Percentiles rank a stretch among this genome's conserved stretches.
Evolutionary conservation across 2,888 invertebrate genomes (phyloP).

Genomic region (Coleophora deauratella): DNA sequence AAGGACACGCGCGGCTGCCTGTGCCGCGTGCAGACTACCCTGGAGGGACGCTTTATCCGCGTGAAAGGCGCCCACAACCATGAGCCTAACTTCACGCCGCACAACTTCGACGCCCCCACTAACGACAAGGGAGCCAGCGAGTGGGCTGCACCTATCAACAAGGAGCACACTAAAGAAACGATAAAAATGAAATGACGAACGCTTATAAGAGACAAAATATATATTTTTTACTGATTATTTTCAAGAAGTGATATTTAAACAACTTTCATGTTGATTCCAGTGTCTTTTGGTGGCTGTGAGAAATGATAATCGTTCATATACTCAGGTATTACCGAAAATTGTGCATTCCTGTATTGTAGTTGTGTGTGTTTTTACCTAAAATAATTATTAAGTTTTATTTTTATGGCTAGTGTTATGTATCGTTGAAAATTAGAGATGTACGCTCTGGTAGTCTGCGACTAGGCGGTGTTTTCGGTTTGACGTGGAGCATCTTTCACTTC

Average conservation of each 20-base stretch:
- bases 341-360: slow-evolving; percentile 9
- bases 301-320: slow-evolving; percentile 6
- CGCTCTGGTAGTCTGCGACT: no score
- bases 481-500: no score
- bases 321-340: slow-evolving; percentile 4
- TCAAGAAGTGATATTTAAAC: not conserved
- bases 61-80: slow-evolving; percentile 58
- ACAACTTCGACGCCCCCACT: slow-evolving; percentile 46
- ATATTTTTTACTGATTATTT: not conserved
- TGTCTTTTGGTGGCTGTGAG: slow-evolving; percentile 15
- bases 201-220: not conserved
- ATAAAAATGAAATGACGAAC: not conserved
- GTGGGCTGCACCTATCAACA: slow-evolving; percentile 20
- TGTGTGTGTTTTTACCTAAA: not conserved
- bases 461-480: no score
- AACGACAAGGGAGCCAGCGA: slow-evolving; percentile 27
- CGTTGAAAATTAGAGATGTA: no score
- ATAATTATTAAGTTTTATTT: not conserved
- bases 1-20: slow-evolving; percentile 57
- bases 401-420: not conserved
- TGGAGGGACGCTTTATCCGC: slow-evolving; percentile 55
- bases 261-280: slow-evolving; percentile 3
- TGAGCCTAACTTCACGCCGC: slow-evolving; percentile 53
- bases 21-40: slow-evolving; percentile 65
- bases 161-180: slow-evolving; percentile 3